Base-by-base conservation (phyloP, 2,888 invertebrate species). In the Sphecodes monilicornis region DNA sequence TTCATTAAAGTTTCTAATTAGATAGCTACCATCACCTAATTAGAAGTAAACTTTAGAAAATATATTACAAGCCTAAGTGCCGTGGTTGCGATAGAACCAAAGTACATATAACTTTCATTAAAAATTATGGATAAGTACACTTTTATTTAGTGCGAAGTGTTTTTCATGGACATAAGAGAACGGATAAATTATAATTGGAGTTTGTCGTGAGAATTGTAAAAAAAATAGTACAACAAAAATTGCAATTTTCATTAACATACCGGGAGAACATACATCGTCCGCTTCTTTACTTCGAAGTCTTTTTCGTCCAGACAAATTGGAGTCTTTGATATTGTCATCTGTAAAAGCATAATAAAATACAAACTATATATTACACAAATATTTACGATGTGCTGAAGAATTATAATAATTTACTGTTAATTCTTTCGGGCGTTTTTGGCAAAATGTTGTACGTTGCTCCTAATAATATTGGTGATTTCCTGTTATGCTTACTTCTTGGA, bases 1-100 rank as follows among this genome's bases (percentile, higher is more conserved):
- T 91, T 90, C 89, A 91, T 91, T 91, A 91, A 93, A 93, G 91
- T 93, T 93, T 91, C 91, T 91, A 93, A 93, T 91, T 92, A 92
- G 91, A 85, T 90, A 88, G 86, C 82, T 89, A 78, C 84, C 84
- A 86, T 84, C 85, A 82, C 84, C 89, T 83, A 90, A 90, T 90
- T 86, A 90, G 86, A 83, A 86, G 77, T 78, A 75, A 88, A 90
- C 84, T 90, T 88, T 84, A 86, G 85, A 86, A 86, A 88, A 86
- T 77, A 64, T 78, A 82, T 79, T 84, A 76, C 68, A 78, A 68
- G 57, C 64, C 18, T 75, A 46, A 36, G 39, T 54, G 74, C 64
- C 76, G 64, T 50, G 22, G n/a, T 36, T 64, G 36, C 70, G 73
- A 68, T 43, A 57, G 41, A 72, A 69, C 39, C 36, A 26, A 68